phyloP scores from a whole-genome alignment of 37 sponge, comb jelly and placozoan genomes.

The Petrosia ficiformis region DNA sequence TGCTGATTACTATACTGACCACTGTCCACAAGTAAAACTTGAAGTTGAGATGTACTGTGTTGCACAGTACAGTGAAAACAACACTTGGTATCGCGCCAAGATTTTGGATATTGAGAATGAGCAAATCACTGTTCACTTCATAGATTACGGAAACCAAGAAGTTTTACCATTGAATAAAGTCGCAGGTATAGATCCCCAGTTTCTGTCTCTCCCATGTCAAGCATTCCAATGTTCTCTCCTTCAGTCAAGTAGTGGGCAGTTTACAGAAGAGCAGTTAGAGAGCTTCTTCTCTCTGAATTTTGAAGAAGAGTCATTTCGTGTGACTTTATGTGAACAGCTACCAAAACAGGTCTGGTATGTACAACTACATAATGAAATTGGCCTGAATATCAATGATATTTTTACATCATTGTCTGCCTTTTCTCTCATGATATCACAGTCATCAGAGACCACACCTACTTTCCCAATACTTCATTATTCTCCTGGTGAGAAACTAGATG shows the following conservation, averaged over 20 bases:
- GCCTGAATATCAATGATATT: background rate
- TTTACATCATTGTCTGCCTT: slow-evolving; percentile 1
- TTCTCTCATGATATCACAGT: background rate
- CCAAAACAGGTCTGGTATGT: background rate
- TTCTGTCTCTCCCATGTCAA: slow-evolving; percentile 32
- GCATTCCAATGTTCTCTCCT: slow-evolving; percentile 46
- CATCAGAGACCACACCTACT: background rate
- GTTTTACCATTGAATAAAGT: slow-evolving; percentile 7
- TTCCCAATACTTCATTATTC: slow-evolving; percentile 19
- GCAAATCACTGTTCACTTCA: slow-evolving; percentile 15
- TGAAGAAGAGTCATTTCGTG: slow-evolving; percentile 23
- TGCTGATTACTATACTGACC: slow-evolving; percentile 45
- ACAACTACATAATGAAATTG: background rate
- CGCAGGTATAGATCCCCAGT: slow-evolving; percentile 6
- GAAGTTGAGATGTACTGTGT: slow-evolving; percentile 53
- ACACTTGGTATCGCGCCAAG: slow-evolving; percentile 70
- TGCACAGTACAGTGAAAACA: slow-evolving; percentile 47
- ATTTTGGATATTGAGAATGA: slow-evolving; percentile 20
- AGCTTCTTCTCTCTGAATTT: slow-evolving; percentile 33
- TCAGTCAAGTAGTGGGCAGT: background rate
- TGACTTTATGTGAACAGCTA: background rate
- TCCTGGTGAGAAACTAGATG: slow-evolving; percentile 33
- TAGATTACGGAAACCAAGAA: slow-evolving; percentile 58
- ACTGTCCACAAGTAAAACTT: background rate
- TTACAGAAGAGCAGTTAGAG: slow-evolving; percentile 10